A percentile compares a stretch with the other conserved stretches of the same genome.
These are phyloP conservation scores for Galleria mellonella DNA, from an alignment of 1,140 invertebrate genomes.

Conservation along the genomic window DNA sequence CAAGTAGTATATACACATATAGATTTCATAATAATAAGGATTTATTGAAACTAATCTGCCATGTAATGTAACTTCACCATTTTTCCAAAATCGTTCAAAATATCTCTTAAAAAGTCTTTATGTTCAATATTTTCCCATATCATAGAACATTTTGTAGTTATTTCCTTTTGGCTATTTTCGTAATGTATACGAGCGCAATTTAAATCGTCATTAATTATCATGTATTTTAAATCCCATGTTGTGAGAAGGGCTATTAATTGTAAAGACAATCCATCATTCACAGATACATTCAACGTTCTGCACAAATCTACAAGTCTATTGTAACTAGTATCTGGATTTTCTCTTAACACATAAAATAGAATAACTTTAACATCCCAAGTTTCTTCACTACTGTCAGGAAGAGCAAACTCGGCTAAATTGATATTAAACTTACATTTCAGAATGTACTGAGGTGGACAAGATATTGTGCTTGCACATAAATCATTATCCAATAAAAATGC, in stretches of 20 bases:
- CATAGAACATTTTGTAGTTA: conserved; percentile 43
- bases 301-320: conserved; percentile 55
- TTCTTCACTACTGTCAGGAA: conserved; percentile 56
- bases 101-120: conserved; percentile 54
- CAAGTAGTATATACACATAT: conserved; percentile 59
- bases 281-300: conserved; percentile 47
- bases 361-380: conserved; percentile 64
- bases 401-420: conserved; percentile 49
- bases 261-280: conserved; percentile 61
- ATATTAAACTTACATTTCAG: conserved; percentile 62
- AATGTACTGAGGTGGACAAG: conserved; percentile 52
- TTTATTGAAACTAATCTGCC: conserved; percentile 60
- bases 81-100: conserved; percentile 64
- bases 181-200: conserved; percentile 35
- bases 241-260: conserved; percentile 61
- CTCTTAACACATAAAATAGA: conserved; percentile 51
- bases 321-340: conserved; percentile 39
- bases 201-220: conserved; percentile 43
- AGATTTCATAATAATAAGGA: conserved; percentile 70
- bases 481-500: conserved; percentile 40
- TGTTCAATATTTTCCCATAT: conserved; percentile 60
- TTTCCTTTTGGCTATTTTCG: conserved; percentile 36
- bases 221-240: conserved; percentile 63
- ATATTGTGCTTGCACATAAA: conserved; percentile 25
- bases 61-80: conserved; percentile 66